Evolutionary conservation across 2,113 vertebrate genomes (phyloP).

Genomic region (Rhizomys pruinosus): DNA sequence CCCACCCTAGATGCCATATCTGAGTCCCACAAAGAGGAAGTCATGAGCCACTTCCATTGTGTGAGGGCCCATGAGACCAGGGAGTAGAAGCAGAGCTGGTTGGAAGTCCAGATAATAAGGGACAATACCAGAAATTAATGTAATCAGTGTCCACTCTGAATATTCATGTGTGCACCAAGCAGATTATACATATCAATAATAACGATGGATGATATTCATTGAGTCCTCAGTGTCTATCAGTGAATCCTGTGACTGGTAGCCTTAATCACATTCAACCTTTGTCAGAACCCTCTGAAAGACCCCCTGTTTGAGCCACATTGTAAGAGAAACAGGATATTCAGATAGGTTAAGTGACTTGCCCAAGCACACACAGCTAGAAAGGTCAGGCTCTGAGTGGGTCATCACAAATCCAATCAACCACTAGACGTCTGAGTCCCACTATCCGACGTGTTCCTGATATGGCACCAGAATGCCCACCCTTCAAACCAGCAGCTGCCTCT

Average conservation of each 20-base stretch:
- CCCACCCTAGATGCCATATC: background rate
- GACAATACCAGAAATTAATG: background rate
- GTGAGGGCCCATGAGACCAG: background rate
- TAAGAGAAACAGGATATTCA: background rate
- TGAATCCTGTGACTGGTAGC: background rate
- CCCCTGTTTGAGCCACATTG: background rate
- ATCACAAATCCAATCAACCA: background rate
- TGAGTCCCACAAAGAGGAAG: background rate
- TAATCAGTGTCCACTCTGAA: background rate
- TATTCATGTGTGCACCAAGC: background rate
- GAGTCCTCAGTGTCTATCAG: background rate
- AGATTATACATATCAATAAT: background rate
- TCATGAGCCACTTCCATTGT: background rate
- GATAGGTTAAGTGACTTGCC: background rate
- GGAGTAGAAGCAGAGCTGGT: background rate
- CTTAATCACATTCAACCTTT: conserved; percentile 9
- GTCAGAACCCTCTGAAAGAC: background rate
- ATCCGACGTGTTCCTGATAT: background rate
- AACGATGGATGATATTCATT: background rate
- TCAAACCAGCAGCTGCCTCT: conserved; percentile 57
- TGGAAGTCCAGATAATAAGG: background rate
- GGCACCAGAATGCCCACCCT: conserved; percentile 20
- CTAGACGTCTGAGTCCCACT: conserved; percentile 10
- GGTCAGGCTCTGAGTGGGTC: background rate
- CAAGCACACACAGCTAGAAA: background rate